Evolutionary conservation across 2,888 invertebrate species (phyloP).

Genomic region (Drosophila mulleri): DNA sequence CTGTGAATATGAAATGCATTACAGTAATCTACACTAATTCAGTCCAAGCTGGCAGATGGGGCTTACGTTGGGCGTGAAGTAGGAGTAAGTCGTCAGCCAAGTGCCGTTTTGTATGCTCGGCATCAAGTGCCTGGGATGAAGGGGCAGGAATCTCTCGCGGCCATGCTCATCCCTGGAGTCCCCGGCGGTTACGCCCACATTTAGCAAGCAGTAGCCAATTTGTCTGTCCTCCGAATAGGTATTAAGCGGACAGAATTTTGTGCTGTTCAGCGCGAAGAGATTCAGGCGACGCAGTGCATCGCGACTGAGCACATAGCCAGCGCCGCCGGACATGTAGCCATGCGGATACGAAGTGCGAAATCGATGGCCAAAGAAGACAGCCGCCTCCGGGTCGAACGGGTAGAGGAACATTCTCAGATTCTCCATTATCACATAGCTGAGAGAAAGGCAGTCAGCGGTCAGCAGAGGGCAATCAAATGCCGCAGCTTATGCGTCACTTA

Average conservation of each 20-base stretch:
- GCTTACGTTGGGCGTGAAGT: conserved; percentile 90
- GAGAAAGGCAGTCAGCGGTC: conserved; percentile 31
- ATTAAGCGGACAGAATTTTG: conserved; percentile 85
- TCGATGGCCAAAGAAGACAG: conserved; percentile 95
- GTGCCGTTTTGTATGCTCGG: conserved; percentile 89
- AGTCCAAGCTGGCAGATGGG: background rate
- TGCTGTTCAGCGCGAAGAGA: conserved; percentile 89
- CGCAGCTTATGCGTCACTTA: conserved; percentile 86
- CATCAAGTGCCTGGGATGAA: conserved; percentile 90
- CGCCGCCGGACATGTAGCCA: conserved; percentile 97
- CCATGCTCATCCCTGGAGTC: conserved; percentile 94
- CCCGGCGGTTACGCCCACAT: conserved; percentile 93
- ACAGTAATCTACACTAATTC: background rate
- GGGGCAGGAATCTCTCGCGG: conserved; percentile 97
- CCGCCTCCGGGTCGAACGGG: conserved; percentile 89
- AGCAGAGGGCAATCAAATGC: background rate
- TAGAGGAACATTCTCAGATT: conserved; percentile 95
- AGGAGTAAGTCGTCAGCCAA: conserved; percentile 98
- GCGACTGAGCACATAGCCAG: conserved; percentile 96
- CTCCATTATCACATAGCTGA: conserved; percentile 96
- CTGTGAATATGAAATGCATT: conserved; percentile 25
- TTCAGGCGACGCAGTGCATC: conserved; percentile 92
- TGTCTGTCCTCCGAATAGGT: conserved; percentile 79
- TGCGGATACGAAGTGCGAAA: conserved; percentile 89
- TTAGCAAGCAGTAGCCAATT: conserved; percentile 91